phyloP scores from a whole-genome alignment of 2,888 invertebrate genomes.

The Tenthredo mesomela region DNA sequence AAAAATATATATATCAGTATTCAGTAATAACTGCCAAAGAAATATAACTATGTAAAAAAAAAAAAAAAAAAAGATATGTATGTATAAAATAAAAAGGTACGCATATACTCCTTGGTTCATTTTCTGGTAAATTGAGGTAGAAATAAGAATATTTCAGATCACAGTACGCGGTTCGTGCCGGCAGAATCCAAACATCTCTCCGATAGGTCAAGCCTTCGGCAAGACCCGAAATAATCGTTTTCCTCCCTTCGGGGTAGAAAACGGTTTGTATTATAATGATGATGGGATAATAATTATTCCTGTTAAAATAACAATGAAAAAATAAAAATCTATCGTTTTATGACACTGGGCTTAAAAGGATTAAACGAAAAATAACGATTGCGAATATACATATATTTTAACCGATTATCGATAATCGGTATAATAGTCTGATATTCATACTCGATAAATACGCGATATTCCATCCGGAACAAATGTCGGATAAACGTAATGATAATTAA shows the following conservation, averaged over 20 bases:
- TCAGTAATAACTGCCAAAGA: too few species aligned
- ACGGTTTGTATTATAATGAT: too few species aligned
- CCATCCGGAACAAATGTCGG: not conserved
- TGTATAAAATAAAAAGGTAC: not conserved
- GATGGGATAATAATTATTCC: not conserved
- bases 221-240: constrained; percentile 30
- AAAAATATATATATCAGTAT: too few species aligned
- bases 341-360: not conserved
- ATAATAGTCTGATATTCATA: not conserved
- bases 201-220: constrained; percentile 37
- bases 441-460: not conserved
- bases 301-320: not conserved
- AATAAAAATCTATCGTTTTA: not conserved
- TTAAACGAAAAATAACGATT: constrained; percentile 2
- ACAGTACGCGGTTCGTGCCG: constrained; percentile 26
- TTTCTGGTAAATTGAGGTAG: not conserved
- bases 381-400: not conserved
- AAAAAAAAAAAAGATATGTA: not conserved
- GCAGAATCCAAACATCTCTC: constrained; percentile 34
- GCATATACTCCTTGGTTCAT: not conserved
- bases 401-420: constrained; percentile 13
- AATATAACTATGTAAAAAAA: not conserved
- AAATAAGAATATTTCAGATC: not conserved
- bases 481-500: not conserved
- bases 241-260: constrained; percentile 17